Conservation (phyloP, 1,140 invertebrate genomes). For the Whitmania pigra region DNA sequence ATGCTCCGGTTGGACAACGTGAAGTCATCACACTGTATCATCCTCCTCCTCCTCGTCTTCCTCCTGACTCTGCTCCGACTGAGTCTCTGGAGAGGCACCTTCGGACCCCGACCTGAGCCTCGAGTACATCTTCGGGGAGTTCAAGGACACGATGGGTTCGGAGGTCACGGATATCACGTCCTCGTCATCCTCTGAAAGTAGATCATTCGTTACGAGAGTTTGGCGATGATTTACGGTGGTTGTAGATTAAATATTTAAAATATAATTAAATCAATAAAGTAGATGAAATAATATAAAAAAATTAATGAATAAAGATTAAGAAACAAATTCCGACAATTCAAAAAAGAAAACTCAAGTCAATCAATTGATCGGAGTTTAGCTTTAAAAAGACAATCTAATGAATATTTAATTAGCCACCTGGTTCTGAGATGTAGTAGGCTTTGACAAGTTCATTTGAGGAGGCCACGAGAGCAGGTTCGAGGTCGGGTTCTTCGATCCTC, state of each 20-base stretch:
- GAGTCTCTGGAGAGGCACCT: conserved; percentile 18
- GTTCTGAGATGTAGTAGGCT: conserved; percentile 9
- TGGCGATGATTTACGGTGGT: too few species aligned
- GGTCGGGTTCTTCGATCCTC: conserved; percentile 56
- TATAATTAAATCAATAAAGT: conserved; percentile 1
- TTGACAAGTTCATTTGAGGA: conserved; percentile 9
- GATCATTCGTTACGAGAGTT: too few species aligned
- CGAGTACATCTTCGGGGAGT: conserved; percentile 15
- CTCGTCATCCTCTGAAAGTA: conserved; percentile 17
- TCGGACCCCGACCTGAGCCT: conserved; percentile 14
- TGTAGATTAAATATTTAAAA: too few species aligned
- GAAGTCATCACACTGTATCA: background rate
- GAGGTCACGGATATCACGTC: conserved; percentile 24
- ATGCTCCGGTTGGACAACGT: too few species aligned
- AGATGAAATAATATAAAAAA: background rate
- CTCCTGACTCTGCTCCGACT: background rate
- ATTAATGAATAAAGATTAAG: background rate
- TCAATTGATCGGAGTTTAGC: too few species aligned
- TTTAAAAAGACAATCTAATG: too few species aligned
- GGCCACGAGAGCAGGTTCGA: conserved; percentile 11
- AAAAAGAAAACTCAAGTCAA: too few species aligned
- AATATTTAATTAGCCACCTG: conserved; percentile 16
- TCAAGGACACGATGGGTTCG: conserved; percentile 19
- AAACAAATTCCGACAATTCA: too few species aligned
- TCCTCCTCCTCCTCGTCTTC: conserved; percentile 9